Evolutionary conservation across 2,888 invertebrate species (phyloP).

Genomic region (Criorhina ranunculi): DNA sequence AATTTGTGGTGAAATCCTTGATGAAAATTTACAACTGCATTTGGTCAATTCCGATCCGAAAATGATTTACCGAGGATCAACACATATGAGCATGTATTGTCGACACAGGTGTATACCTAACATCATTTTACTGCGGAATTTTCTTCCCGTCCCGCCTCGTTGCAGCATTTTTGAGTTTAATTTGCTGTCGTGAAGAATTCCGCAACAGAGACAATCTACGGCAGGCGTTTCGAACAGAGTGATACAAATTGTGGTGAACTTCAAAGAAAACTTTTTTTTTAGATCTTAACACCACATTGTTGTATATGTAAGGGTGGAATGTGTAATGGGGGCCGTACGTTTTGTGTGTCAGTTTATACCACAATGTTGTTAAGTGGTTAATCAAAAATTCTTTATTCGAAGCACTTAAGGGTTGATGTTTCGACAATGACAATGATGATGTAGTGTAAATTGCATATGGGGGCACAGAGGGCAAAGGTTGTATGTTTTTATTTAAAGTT

Average conservation of each 20-base stretch:
- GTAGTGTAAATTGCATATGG: conserved; percentile 38
- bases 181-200: conserved; percentile 44
- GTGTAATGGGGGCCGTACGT: conserved; percentile 3
- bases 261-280: conserved; percentile 60
- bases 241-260: conserved; percentile 63
- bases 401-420: conserved; percentile 52
- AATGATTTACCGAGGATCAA: no score
- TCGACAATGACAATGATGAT: conserved; percentile 18
- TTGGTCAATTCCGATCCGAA: no score
- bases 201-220: conserved; percentile 43
- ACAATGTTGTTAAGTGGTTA: conserved; percentile 69
- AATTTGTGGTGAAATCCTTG: no score
- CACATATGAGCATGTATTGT: neutral
- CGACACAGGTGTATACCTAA: neutral
- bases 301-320: conserved; percentile 12
- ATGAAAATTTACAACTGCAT: no score
- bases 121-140: conserved; percentile 33
- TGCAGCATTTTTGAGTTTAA: conserved; percentile 61
- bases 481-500: neutral
- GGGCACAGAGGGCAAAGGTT: neutral
- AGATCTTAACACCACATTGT: conserved; percentile 31
- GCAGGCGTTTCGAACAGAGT: conserved; percentile 56
- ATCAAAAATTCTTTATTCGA: conserved; percentile 73
- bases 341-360: conserved; percentile 55
- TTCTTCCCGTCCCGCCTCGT: conserved; percentile 40